A percentile compares a stretch with the other conserved stretches of the same genome.
Conservation (phyloP, 1,140 invertebrate genomes). For the Aphelenchoides avenae region DNA sequence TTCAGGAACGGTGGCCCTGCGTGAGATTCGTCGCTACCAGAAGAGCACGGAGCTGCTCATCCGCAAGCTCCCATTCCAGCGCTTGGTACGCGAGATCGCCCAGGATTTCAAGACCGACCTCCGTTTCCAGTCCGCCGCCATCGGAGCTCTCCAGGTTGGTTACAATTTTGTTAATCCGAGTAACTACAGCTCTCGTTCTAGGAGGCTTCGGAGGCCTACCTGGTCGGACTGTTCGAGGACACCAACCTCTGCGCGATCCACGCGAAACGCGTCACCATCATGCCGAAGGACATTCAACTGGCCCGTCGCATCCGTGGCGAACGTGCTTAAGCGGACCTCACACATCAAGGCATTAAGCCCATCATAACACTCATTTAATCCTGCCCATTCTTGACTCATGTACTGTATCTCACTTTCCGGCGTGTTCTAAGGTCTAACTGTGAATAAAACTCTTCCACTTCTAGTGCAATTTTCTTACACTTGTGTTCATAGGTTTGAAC, state of each 20-base stretch:
- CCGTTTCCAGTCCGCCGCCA: constrained; percentile 73
- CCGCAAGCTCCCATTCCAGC: constrained; percentile 63
- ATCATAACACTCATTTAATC: too few species aligned
- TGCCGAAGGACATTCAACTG: constrained; percentile 91
- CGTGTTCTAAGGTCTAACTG: too few species aligned
- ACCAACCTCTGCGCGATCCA: constrained; percentile 89
- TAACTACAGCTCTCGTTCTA: constrained; percentile 72
- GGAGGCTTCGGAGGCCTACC: constrained; percentile 84
- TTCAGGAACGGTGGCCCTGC: constrained; percentile 62
- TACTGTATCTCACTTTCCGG: too few species aligned
- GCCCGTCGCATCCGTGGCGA: too few species aligned
- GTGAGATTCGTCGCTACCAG: constrained; percentile 64
- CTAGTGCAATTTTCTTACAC: too few species aligned
- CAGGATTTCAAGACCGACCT: constrained; percentile 75
- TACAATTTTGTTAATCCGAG: too few species aligned
- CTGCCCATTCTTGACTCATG: too few species aligned
- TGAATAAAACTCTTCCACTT: too few species aligned
- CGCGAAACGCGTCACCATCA: constrained; percentile 87
- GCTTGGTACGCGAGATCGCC: constrained; percentile 70
- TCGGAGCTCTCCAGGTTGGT: constrained; percentile 62
- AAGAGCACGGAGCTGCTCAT: constrained; percentile 73
- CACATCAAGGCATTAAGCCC: too few species aligned
- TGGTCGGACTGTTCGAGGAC: constrained; percentile 82
- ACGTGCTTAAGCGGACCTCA: too few species aligned
- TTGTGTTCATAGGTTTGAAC: too few species aligned